A percentile compares a stretch with the other conserved stretches of the same genome.
Evolutionary conservation across 2,797 vertebrate species (phyloP).

Genomic region (Rhynchotus rufescens): DNA sequence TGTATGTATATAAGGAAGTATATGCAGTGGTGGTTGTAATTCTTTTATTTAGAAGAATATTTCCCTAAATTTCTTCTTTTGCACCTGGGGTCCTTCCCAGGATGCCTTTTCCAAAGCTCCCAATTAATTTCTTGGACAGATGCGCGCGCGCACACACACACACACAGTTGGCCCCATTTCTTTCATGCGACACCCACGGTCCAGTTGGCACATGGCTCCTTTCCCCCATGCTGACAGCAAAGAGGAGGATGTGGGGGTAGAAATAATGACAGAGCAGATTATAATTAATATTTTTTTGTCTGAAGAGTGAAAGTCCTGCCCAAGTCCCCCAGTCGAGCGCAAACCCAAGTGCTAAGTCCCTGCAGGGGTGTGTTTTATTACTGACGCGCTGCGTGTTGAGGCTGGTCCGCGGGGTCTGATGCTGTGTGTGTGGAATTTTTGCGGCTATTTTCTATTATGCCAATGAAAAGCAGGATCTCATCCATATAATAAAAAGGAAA

Average conservation of each 20-base stretch:
- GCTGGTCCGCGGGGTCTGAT: constrained; percentile 85
- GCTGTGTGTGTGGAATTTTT: constrained; percentile 90
- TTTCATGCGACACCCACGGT: constrained; percentile 36
- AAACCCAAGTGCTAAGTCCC: constrained; percentile 76
- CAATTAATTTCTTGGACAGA: constrained; percentile 59
- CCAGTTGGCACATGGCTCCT: constrained; percentile 18
- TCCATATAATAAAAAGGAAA: constrained; percentile 76
- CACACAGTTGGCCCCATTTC: not conserved
- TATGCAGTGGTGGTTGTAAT: constrained; percentile 9
- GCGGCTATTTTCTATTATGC: constrained; percentile 84
- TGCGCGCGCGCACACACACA: not conserved
- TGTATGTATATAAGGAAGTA: not conserved
- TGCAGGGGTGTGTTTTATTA: constrained; percentile 76
- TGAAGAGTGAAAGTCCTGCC: constrained; percentile 88
- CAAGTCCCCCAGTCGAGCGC: constrained; percentile 81
- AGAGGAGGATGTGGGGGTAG: not conserved
- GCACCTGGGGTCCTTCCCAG: constrained; percentile 40
- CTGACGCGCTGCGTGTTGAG: constrained; percentile 86
- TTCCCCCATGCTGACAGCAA: constrained; percentile 48
- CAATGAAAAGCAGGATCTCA: constrained; percentile 66
- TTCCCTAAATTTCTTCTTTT: constrained; percentile 65
- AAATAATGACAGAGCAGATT: constrained; percentile 70
- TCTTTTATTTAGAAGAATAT: constrained; percentile 30
- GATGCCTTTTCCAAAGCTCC: constrained; percentile 37
- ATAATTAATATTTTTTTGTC: constrained; percentile 75